Base-by-base conservation (phyloP, 2,797 vertebrate genomes). In the Melanotaenia nigrans region DNA sequence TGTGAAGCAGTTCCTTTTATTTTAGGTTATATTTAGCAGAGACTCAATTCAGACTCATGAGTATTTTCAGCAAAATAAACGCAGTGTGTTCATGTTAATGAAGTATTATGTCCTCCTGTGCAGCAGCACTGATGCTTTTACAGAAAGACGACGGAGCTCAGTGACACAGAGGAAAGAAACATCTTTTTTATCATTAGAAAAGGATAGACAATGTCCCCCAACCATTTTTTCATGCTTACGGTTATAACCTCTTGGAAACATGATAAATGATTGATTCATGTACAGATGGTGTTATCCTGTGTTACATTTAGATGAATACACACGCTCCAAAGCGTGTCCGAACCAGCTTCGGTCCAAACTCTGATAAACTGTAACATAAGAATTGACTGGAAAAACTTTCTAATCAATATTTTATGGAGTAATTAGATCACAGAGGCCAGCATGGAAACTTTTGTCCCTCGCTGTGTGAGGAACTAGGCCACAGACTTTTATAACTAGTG, bases 381-480 rank as follows among this genome's bases (percentile, higher is more conserved):
- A 53, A 59, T 65, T 22, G 25, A n/a, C 42, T 56, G 79, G 82
- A 79, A 65, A 66, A 13, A 64, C 69, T 51, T 49, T 8, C 65
- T 35, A 71, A 57, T 88, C 80, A 85, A 85, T 86, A 79, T 71
- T 88, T 86, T 1, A 84, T 64, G 1, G 20, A 53, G 76, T 68
- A 49, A 69, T 66, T 7, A 36, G 83, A 75, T 36, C 33, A 22
- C 12, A 72, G 71, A 62, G 33, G 70, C 32, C 67, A 33, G 71
- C 55, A 42, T 32, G 86, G 85, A 87, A 89, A 77, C 66, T 57
- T 68, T 77, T 22, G 70, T 64, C 61, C 75, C 18, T 63, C 3
- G 13, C 35, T 3, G 24, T 5, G n/a, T 5, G n/a, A 49, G 45
- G 30, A 78, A 81, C 57, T 63, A 56, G 78, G 71, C 76, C 82